Evolutionary conservation across 2,888 invertebrate species (phyloP), one percentile per base, ranked within the genome.

Genomic region (Caenorhabditis doughertyi): DNA sequence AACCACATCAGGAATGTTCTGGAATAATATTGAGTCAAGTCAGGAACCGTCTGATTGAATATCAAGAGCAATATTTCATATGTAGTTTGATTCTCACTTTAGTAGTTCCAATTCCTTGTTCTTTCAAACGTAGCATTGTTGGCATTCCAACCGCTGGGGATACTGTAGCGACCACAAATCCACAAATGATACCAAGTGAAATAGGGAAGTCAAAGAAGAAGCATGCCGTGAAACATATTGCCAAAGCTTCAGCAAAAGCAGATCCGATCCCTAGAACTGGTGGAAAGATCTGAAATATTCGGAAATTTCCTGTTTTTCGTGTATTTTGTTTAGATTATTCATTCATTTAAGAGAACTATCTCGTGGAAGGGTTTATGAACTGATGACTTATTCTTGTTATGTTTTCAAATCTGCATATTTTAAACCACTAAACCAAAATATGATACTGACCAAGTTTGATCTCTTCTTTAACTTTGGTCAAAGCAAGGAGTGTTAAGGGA

Each of bases 91-190:
- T 49, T 4, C 32, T 72, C 47, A 83, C 85, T 27, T 84, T 85
- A 16, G 73, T 76, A 9, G 58, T 65, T 42, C 85, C 85, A 3
- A 85, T 81, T 11, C 73, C 70, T 32, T 74, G 67, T 39, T 81
- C 72, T 25, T 80, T 72, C n/a, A 84, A 29, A 8, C 56, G 42
- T 18, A 76, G 27, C 77, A 85, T 73, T 13, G 80, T 80, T 0
- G 85, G 82, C 67, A 72, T 71, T 18, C 80, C 67, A n/a, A 85
- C 71, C 5, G 85, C 81, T 35, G 77, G 76, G 13, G 85, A 85
- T 55, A 76, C 81, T 3, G 85, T 83, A 42, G 79, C 81, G 16
- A 82, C 70, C 32, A 84, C 77, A 58, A 81, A 81, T 47, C 85
- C 85, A 23, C 79, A 70, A 7, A 85, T 80, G 5, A 84, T 67